These are phyloP conservation scores for Odontamblyopus lacepedii DNA, from an alignment of 2,797 vertebrate species.

Conservation along the genomic window DNA sequence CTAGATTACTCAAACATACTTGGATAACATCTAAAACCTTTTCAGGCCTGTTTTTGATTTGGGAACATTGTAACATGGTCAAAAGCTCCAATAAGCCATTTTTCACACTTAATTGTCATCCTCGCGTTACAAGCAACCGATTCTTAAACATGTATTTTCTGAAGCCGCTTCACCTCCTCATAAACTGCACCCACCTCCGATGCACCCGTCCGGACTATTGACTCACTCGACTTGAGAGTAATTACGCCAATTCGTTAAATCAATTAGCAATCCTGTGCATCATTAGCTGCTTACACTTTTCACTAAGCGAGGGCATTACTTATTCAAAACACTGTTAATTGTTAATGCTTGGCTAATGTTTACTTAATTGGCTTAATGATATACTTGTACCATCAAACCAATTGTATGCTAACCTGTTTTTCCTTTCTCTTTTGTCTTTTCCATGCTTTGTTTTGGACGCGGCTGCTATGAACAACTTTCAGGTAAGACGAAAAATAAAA, in stretches of 20 bases:
- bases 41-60: too few relatives aligned
- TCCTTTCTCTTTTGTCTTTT: constrained; percentile 23
- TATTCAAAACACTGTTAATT: constrained; percentile 64
- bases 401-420: constrained; percentile 15
- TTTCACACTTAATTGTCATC: too few relatives aligned
- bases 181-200: constrained; percentile 42
- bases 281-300: constrained; percentile 66
- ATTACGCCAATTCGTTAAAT: constrained; percentile 74
- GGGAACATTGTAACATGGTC: too few relatives aligned
- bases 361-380: constrained; percentile 58
- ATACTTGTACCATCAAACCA: constrained; percentile 17
- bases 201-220: constrained; percentile 38
- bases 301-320: constrained; percentile 56
- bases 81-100: too few relatives aligned
- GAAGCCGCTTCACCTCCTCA: constrained; percentile 10
- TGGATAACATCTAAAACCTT: too few relatives aligned
- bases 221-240: constrained; percentile 56
- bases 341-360: constrained; percentile 50
- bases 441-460: constrained; percentile 24
- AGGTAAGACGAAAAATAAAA: constrained; percentile 58
- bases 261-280: constrained; percentile 76
- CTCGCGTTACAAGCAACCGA: not conserved
- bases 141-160: not conserved
- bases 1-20: too few relatives aligned
- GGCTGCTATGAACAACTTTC: constrained; percentile 21